These are phyloP conservation scores for Neomonachus schauinslandi DNA, from an alignment of 2,113 vertebrate species.

Conservation along the genomic window DNA sequence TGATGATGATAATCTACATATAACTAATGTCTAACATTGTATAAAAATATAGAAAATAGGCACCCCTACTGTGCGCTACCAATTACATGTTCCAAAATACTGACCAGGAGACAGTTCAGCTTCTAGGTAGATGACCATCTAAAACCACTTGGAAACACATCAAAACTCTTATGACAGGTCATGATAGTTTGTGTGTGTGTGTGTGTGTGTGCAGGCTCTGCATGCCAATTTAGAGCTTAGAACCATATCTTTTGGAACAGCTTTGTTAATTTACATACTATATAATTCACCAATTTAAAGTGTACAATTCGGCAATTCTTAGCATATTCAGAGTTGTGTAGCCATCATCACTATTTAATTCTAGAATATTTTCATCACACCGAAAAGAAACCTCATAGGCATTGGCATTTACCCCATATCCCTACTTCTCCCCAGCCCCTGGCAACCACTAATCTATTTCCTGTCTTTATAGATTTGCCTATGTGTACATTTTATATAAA, in stretches of 20 bases:
- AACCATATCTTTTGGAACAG: conserved; percentile 16
- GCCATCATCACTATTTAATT: conserved; percentile 30
- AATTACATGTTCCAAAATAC: neutral
- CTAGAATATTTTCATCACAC: neutral
- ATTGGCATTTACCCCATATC: neutral
- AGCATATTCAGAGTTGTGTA: neutral
- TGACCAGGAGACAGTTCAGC: neutral
- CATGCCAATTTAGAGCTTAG: neutral
- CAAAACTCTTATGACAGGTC: neutral
- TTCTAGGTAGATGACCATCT: neutral
- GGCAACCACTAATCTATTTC: neutral
- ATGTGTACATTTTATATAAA: conserved; percentile 3
- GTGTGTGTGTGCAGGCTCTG: neutral
- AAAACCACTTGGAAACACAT: neutral
- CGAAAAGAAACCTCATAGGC: neutral
- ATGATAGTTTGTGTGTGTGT: neutral
- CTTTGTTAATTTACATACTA: conserved; percentile 26
- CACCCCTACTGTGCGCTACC: neutral
- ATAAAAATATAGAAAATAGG: conserved; percentile 32
- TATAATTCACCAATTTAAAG: conserved; percentile 8
- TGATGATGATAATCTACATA: neutral
- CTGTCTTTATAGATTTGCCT: neutral
- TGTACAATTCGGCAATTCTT: neutral
- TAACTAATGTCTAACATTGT: neutral
- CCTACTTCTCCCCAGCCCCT: neutral